These are phyloP conservation scores for Spicauda simplicius DNA, from an alignment of 2,888 invertebrate species.

Conservation along the genomic window DNA sequence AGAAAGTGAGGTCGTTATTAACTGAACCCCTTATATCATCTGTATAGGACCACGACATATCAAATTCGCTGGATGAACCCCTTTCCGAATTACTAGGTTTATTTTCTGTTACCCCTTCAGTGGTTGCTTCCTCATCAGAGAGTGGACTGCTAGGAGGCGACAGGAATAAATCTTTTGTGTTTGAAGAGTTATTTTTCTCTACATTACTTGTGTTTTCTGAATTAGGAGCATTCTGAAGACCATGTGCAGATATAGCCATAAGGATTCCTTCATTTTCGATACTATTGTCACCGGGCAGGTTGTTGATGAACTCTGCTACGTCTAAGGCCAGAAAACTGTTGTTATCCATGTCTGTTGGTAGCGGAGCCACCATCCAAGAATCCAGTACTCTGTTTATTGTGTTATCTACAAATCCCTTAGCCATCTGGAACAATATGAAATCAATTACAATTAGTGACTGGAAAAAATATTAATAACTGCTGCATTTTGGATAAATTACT, in stretches of 20 bases:
- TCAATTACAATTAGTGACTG: too few relatives aligned
- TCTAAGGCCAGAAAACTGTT: constrained; percentile 67
- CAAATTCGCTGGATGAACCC: constrained; percentile 52
- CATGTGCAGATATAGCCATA: constrained; percentile 90
- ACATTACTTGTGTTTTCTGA: constrained; percentile 47
- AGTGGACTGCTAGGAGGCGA: constrained; percentile 55
- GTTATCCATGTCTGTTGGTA: constrained; percentile 67
- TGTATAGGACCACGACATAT: constrained; percentile 55
- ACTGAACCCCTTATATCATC: constrained; percentile 50
- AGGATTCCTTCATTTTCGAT: constrained; percentile 89
- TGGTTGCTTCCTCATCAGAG: constrained; percentile 53
- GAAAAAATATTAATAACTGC: too few relatives aligned
- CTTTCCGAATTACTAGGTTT: constrained; percentile 45
- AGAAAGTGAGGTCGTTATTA: constrained; percentile 51
- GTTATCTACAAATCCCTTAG: constrained; percentile 88
- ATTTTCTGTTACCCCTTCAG: constrained; percentile 41
- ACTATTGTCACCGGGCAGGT: constrained; percentile 81
- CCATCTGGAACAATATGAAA: constrained; percentile 68
- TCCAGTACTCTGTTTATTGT: constrained; percentile 88
- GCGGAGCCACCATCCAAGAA: constrained; percentile 81
- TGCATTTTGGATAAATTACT: too few relatives aligned
- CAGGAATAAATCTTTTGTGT: constrained; percentile 44
- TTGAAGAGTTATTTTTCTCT: constrained; percentile 30
- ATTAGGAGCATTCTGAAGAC: constrained; percentile 80
- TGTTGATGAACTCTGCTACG: constrained; percentile 82